phyloP scores from a whole-genome alignment of 2,113 vertebrate species.

The Dromiciops gliroides region DNA sequence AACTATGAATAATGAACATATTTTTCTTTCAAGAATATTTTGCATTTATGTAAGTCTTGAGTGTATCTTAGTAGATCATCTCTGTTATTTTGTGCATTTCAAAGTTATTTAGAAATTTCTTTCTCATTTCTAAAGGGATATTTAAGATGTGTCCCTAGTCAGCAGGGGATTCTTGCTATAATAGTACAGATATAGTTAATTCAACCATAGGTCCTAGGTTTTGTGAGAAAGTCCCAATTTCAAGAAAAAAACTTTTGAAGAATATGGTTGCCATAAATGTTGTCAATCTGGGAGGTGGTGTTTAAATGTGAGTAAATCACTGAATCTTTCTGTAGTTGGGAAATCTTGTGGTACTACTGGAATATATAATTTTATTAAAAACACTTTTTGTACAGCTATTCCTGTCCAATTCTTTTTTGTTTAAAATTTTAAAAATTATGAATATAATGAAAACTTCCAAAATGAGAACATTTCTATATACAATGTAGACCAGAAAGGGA shows the following conservation, averaged over 20 bases:
- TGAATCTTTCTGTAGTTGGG: background rate
- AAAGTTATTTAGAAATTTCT: background rate
- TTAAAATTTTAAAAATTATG: too few species aligned
- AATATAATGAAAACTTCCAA: too few species aligned
- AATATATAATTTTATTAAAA: background rate
- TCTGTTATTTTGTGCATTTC: background rate
- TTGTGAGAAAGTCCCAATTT: too few species aligned
- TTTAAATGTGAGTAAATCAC: background rate
- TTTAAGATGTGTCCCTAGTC: background rate
- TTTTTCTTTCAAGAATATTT: background rate
- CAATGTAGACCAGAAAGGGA: too few species aligned
- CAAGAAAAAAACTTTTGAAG: too few species aligned
- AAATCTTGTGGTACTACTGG: background rate
- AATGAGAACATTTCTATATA: too few species aligned
- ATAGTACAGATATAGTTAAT: background rate
- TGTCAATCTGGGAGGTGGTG: background rate
- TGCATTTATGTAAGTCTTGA: background rate
- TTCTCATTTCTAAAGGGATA: background rate
- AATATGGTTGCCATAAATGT: too few species aligned
- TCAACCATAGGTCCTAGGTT: too few species aligned
- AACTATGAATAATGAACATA: background rate
- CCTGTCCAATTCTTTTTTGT: background rate
- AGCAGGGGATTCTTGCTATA: background rate
- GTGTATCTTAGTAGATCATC: background rate
- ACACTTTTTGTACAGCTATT: background rate